Evolutionary conservation across 2,797 vertebrate genomes (phyloP).

Genomic region (Crypturellus tataupa): DNA sequence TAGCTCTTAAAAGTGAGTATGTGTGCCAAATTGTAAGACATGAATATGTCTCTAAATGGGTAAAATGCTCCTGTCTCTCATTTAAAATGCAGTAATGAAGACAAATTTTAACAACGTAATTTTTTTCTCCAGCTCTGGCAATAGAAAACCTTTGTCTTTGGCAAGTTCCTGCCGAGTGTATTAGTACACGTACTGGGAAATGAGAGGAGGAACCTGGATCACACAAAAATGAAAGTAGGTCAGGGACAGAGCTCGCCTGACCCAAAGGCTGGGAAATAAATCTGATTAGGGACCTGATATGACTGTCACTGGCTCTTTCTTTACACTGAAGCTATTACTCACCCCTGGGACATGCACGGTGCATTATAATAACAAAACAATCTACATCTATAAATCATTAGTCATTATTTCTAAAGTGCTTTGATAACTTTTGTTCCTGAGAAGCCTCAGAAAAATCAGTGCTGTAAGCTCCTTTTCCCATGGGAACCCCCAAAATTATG

Average conservation of each 20-base stretch:
- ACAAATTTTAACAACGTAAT: neutral
- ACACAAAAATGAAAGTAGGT: neutral
- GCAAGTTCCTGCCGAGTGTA: neutral
- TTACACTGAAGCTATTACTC: neutral
- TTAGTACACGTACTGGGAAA: fast-evolving
- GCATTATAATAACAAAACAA: neutral
- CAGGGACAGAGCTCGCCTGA: neutral
- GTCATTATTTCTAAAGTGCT: neutral
- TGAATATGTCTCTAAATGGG: neutral
- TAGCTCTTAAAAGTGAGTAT: neutral
- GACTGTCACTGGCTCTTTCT: neutral
- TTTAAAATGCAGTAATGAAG: neutral
- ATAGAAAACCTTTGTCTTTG: fast-evolving
- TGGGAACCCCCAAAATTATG: neutral
- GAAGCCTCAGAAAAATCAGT: neutral
- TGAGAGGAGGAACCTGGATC: neutral
- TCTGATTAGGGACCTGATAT: neutral
- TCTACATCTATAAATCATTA: neutral
- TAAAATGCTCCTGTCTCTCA: neutral
- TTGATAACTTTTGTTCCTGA: neutral
- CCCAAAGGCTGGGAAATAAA: fast-evolving
- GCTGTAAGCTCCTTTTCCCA: neutral
- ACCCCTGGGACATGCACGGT: neutral
- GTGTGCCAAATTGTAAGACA: neutral
- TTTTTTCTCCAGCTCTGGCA: neutral